These are phyloP conservation scores for Rhinoptilus africanus DNA, from an alignment of 2,113 vertebrate genomes.

Conservation along the genomic window DNA sequence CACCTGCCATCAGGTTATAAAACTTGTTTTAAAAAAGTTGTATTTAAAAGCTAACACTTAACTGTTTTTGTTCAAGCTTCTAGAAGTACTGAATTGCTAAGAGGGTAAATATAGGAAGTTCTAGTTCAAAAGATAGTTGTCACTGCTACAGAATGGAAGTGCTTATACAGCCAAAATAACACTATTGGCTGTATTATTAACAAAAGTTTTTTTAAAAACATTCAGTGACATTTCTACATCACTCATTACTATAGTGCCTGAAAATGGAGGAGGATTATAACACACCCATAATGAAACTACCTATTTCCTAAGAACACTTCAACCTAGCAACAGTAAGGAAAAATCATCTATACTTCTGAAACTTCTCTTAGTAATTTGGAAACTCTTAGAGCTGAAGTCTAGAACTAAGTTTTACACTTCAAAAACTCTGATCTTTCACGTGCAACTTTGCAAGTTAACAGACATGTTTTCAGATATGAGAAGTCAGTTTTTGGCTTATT, in stretches of 20 bases:
- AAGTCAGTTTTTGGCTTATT: not conserved
- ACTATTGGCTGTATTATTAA: not conserved
- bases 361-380: not conserved
- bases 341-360: not conserved
- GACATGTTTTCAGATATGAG: not conserved
- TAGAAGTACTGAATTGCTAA: not conserved
- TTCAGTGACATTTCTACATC: not conserved
- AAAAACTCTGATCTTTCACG: not conserved
- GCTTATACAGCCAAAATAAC: not conserved
- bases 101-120: not conserved
- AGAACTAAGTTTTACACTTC: not conserved
- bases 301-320: not conserved
- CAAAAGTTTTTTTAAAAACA: not conserved
- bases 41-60: not conserved
- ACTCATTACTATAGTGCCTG: not conserved
- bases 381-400: not conserved
- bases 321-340: not conserved
- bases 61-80: not conserved
- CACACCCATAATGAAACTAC: not conserved
- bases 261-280: not conserved
- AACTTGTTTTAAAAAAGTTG: not conserved
- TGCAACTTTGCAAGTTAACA: not conserved
- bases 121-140: not conserved
- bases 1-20: not conserved
- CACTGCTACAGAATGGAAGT: not conserved